phyloP scores from a whole-genome alignment of 2,888 invertebrate species.

The Coenonympha arcania region DNA sequence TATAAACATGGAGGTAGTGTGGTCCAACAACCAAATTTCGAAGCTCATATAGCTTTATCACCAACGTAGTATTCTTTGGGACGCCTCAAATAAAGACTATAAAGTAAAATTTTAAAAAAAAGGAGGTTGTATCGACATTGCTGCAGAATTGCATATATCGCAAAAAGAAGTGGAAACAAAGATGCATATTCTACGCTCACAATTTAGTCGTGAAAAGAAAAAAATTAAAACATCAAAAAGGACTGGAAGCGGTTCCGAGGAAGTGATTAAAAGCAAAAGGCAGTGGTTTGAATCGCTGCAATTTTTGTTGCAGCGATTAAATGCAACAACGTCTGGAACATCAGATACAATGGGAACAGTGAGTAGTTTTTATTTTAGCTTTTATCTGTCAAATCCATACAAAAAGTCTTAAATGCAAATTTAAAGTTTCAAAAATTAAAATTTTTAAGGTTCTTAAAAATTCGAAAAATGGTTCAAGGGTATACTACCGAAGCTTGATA shows the following conservation, averaged over 20 bases:
- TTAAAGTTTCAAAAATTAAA: too few species aligned
- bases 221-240: conserved; percentile 22
- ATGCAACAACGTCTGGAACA: background rate
- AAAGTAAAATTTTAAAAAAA: conserved; percentile 10
- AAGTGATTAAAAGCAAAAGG: background rate
- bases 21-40: too few species aligned
- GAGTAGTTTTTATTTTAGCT: background rate
- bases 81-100: conserved; percentile 2
- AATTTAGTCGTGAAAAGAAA: conserved; percentile 16
- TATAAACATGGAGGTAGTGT: too few species aligned
- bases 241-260: conserved; percentile 25
- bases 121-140: conserved; percentile 14
- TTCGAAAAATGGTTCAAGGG: conserved; percentile 6
- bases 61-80: background rate
- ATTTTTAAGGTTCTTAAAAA: too few species aligned
- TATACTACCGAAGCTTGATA: background rate
- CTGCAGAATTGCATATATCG: conserved; percentile 9
- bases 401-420: background rate
- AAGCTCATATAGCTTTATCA: conserved; percentile 6
- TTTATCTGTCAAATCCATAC: background rate
- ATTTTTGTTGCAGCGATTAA: background rate
- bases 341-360: background rate
- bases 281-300: background rate
- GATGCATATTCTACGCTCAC: conserved; percentile 17
- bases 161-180: conserved; percentile 17